phyloP scores from a whole-genome alignment of 2,113 vertebrate species.

The Asarcornis scutulata region DNA sequence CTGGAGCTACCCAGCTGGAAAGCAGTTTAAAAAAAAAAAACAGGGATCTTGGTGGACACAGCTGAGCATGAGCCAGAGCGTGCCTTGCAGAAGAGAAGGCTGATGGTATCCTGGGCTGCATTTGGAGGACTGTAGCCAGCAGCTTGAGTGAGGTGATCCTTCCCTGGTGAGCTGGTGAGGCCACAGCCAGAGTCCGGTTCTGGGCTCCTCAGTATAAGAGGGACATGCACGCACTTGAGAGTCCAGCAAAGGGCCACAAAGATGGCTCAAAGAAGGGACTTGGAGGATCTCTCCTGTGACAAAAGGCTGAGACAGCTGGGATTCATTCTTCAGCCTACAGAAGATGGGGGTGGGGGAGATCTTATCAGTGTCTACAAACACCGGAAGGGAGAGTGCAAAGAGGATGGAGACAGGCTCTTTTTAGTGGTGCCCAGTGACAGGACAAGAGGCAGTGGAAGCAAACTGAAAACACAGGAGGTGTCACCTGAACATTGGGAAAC shows the following conservation, averaged over 20 bases:
- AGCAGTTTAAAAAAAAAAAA: neutral
- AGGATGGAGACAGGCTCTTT: neutral
- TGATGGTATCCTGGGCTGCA: neutral
- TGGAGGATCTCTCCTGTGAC: neutral
- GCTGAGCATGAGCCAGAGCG: neutral
- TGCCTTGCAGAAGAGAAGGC: neutral
- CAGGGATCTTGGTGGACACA: neutral
- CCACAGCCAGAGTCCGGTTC: neutral
- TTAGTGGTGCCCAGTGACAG: neutral
- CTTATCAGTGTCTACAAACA: neutral
- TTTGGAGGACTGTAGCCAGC: neutral
- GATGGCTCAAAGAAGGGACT: neutral
- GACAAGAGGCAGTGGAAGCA: neutral
- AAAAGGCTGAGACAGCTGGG: neutral
- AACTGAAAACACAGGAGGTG: neutral
- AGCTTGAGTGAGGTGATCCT: neutral
- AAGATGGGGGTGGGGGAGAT: neutral
- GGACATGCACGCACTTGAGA: neutral
- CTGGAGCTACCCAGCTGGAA: neutral
- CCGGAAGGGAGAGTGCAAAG: neutral
- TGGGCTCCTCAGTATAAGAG: neutral
- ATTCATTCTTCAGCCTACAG: neutral
- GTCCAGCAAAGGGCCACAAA: neutral
- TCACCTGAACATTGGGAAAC: neutral
- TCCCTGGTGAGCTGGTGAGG: neutral